Evolutionary conservation across 2,888 invertebrate genomes (phyloP).

Genomic region (Nebria salina): DNA sequence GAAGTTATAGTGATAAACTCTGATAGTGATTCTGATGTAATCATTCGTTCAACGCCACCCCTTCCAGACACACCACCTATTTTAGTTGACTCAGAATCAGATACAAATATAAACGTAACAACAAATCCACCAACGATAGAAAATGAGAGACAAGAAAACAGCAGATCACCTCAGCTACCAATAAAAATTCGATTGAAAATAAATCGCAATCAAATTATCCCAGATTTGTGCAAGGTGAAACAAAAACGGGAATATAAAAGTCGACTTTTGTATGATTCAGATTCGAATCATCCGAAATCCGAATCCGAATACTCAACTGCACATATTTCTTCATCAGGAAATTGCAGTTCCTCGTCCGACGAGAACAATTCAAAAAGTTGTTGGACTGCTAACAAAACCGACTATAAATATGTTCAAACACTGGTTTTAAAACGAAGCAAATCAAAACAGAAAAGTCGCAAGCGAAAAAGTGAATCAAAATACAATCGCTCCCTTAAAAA

Average conservation of each 20-base stretch:
- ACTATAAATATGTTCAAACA: constrained; percentile 27
- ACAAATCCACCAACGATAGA: constrained; percentile 17
- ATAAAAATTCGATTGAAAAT: constrained; percentile 54
- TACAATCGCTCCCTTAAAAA: constrained; percentile 19
- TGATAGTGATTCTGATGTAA: constrained; percentile 55
- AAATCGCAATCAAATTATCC: constrained; percentile 48
- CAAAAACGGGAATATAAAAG: constrained; percentile 48
- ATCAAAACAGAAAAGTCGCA: constrained; percentile 14
- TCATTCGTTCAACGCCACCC: constrained; percentile 52
- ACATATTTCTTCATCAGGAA: constrained; percentile 43
- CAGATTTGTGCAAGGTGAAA: constrained; percentile 29
- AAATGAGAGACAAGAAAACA: not conserved
- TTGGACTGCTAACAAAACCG: not conserved
- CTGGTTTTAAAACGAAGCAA: constrained; percentile 32
- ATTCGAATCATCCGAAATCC: constrained; percentile 34
- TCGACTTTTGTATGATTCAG: constrained; percentile 20
- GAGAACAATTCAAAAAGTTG: not conserved
- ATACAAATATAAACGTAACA: constrained; percentile 39
- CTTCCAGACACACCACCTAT: constrained; percentile 52
- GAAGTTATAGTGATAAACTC: constrained; percentile 54
- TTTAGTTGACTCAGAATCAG: constrained; percentile 50
- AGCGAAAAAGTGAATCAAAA: constrained; percentile 21
- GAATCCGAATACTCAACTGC: constrained; percentile 36
- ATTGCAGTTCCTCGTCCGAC: not conserved
- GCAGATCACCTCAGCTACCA: constrained; percentile 33